Percentiles rank a stretch among this genome's conserved stretches.
Evolutionary conservation across 2,888 invertebrate species (phyloP).

Genomic region (Hyles lineata): DNA sequence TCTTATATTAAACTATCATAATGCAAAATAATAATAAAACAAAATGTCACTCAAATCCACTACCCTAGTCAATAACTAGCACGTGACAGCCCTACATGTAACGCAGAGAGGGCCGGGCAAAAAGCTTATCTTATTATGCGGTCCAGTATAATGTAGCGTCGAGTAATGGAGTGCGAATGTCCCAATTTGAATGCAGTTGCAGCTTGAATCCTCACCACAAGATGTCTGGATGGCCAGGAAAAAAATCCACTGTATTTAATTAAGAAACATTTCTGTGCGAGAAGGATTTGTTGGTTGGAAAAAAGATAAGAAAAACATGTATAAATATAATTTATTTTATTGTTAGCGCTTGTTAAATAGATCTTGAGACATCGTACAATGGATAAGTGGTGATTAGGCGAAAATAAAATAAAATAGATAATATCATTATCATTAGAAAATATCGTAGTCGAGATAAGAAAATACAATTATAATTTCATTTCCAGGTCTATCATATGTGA

Average conservation of each 20-base stretch:
- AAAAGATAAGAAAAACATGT: neutral
- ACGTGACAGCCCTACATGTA: conserved; percentile 1
- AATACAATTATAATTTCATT: too few relatives aligned
- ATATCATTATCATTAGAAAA: too few relatives aligned
- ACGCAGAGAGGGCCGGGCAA: conserved; percentile 15
- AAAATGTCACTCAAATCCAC: neutral
- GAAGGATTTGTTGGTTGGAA: neutral
- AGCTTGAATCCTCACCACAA: neutral
- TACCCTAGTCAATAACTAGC: neutral
- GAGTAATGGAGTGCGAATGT: conserved; percentile 27
- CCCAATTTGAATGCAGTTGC: conserved; percentile 22
- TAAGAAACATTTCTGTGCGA: neutral
- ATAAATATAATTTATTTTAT: neutral
- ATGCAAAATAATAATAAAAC: too few relatives aligned
- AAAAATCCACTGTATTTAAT: conserved; percentile 8
- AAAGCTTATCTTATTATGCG: conserved; percentile 26
- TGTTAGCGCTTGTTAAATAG: neutral
- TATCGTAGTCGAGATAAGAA: too few relatives aligned
- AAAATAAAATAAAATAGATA: too few relatives aligned
- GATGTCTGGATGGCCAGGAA: conserved; percentile 9
- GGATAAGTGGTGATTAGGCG: too few relatives aligned
- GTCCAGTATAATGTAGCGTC: conserved; percentile 21
- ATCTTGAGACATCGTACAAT: too few relatives aligned
- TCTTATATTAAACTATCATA: too few relatives aligned
- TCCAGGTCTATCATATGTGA: too few relatives aligned